Conservation (phyloP, 2,113 vertebrate genomes). For the Anoura caudifer region DNA sequence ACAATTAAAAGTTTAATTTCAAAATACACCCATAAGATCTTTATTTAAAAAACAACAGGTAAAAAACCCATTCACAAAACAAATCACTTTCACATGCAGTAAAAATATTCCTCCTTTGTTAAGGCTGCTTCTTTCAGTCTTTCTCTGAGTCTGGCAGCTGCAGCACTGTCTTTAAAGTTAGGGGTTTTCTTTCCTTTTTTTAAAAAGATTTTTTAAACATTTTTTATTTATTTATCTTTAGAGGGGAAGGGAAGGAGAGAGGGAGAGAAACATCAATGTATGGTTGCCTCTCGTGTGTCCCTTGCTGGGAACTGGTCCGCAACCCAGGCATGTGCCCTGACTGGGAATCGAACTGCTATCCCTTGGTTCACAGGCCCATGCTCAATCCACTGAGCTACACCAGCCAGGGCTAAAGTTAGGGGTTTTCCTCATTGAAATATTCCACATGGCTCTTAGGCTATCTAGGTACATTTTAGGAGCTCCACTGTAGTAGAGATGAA, state of each 20-base stretch:
- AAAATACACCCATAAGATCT: background rate
- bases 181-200: constrained; percentile 82
- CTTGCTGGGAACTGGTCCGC: too few species aligned
- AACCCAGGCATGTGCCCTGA: too few species aligned
- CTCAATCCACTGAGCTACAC: too few species aligned
- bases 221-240: too few species aligned
- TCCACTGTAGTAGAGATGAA: constrained; percentile 89
- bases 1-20: background rate
- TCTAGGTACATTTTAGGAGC: constrained; percentile 91
- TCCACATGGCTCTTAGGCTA: constrained; percentile 89
- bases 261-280: too few species aligned
- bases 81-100: background rate
- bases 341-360: too few species aligned
- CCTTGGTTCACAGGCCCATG: too few species aligned
- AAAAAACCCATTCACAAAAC: background rate
- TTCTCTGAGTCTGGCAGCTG: background rate
- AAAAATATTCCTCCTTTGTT: background rate
- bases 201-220: too few species aligned
- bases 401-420: too few species aligned
- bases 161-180: constrained; percentile 80
- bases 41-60: background rate
- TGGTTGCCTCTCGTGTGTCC: too few species aligned
- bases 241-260: too few species aligned
- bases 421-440: constrained; percentile 88
- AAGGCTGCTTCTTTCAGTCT: background rate